phyloP scores from a whole-genome alignment of 2,888 invertebrate species.

The Dryadula phaetusa region DNA sequence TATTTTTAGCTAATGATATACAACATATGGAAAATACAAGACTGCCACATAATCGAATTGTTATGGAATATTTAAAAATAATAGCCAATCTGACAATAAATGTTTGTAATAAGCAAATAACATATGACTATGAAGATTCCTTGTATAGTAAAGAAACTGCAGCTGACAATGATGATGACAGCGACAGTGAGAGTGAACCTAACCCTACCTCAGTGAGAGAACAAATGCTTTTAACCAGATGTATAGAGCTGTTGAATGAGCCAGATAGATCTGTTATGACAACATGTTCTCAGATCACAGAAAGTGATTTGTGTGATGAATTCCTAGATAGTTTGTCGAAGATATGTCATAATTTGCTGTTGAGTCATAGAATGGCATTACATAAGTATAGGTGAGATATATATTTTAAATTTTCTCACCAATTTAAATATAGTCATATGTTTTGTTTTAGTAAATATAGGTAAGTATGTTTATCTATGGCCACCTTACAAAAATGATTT shows the following conservation, averaged over 20 bases:
- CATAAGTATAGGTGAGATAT: constrained; percentile 91
- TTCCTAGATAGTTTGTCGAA: constrained; percentile 88
- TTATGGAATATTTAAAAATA: constrained; percentile 73
- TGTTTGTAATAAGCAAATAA: constrained; percentile 75
- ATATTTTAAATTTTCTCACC: background rate
- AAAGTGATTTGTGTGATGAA: constrained; percentile 77
- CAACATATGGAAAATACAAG: constrained; percentile 65
- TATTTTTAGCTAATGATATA: constrained; percentile 40
- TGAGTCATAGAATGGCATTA: constrained; percentile 91
- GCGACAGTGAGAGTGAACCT: constrained; percentile 83
- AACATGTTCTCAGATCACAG: constrained; percentile 78
- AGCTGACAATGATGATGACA: constrained; percentile 84
- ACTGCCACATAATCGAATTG: constrained; percentile 83
- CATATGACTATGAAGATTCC: constrained; percentile 75
- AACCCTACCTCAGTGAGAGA: constrained; percentile 76
- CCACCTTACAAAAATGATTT: no score
- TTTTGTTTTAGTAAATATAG: no score
- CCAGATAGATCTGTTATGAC: constrained; percentile 70
- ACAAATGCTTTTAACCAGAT: constrained; percentile 78
- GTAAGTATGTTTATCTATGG: no score
- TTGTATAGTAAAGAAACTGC: constrained; percentile 74
- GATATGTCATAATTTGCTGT: constrained; percentile 92
- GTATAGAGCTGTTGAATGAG: constrained; percentile 88
- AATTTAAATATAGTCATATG: background rate
- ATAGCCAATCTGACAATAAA: constrained; percentile 74